Evolutionary conservation across 1,140 invertebrate species (phyloP), one percentile per base, ranked within the genome.

Genomic region (Araneus ventricosus): DNA sequence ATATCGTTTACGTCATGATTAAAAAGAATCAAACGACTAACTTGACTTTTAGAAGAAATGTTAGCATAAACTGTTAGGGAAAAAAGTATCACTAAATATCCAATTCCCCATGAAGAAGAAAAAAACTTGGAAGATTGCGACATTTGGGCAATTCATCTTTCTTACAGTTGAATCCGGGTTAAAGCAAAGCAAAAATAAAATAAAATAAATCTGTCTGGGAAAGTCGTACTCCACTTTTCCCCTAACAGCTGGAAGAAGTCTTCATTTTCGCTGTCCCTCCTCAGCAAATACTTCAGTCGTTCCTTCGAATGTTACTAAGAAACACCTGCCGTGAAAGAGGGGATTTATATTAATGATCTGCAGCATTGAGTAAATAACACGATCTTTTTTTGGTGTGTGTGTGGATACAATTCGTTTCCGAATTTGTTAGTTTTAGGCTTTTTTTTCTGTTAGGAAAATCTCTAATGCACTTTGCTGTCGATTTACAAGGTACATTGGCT

Each of bases 211-310:
- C 30, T 37, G 67, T 75, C 67, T 75, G 67, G 67, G 67, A 75
- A 75, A 75, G 67, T 75, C 30, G 67, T 75, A 75, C 27, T 75
- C 67, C 30, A 75, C 27, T 75, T 75, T 75, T 75, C 67, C 67
- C 67, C 67, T 2, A 75, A 75, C 67, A 75, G 67, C 67, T 75
- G 67, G 67, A 37, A 75, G 4, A 34, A 75, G 67, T 75, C 67
- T 75, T 75, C 30, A 34, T 75, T 75, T 75, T 75, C 67, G 34
- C 17, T 22, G n/a, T 30, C 67, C 67, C 67, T 75, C 30, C 67
- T 37, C 67, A 34, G 30, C 4, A 34, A 20, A 20, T 30, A 75
- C 30, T 75, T 37, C 67, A 75, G 30, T 37, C 30, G 67, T 75
- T 34, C 20, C 34, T 75, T 3, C 30, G 30, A 75, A 27, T 75